Evolutionary conservation across 2,113 vertebrate genomes (phyloP), one percentile per base, ranked within the genome.

Genomic region (Pseudorhombus dupliciocellatus): DNA sequence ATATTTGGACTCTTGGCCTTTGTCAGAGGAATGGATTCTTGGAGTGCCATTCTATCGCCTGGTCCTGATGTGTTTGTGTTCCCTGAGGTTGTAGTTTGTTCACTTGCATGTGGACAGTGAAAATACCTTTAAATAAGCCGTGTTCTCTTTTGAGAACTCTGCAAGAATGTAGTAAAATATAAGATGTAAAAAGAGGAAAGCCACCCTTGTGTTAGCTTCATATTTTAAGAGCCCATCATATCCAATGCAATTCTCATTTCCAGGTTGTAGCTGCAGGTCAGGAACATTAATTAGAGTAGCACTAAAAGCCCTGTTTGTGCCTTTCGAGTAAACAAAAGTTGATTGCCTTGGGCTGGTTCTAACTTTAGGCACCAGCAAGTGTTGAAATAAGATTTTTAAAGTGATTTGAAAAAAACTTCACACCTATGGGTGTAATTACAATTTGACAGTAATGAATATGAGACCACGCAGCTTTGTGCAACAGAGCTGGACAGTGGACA

Each of bases 401-500:
- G 34, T 48, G n/a, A 63, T 44, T 24, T 0, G 9, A 20, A 44
- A 20, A 20, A 44, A 46, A 12, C 9, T n/a, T 5, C 9, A n/a
- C 25, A 10, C 48, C 48, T 52, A 1, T 34, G 62, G 20, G 24
- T 31, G 14, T 34, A 24, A 50, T 44, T 48, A 15, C 46, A 65
- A 40, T 48, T 22, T 56, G 24, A 57, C n/a, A 25, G 21, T 55
- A 55, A 66, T 60, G 16, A 76, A 46, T 21, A 69, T 30, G 20
- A 25, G 18, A 52, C 1, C 31, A 53, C 82, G 52, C 25, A 66
- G 65, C 46, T 42, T 44, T 46, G 28, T 54, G 48, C 34, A 46
- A 26, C 70, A 22, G 37, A 70, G 67, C 74, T 74, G 70, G 42
- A 67, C 11, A 25, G 63, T 77, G 50, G 22, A 37, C 34, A 37